phyloP scores from a whole-genome alignment of 2,797 vertebrate species.

The Euthynnus affinis region DNA sequence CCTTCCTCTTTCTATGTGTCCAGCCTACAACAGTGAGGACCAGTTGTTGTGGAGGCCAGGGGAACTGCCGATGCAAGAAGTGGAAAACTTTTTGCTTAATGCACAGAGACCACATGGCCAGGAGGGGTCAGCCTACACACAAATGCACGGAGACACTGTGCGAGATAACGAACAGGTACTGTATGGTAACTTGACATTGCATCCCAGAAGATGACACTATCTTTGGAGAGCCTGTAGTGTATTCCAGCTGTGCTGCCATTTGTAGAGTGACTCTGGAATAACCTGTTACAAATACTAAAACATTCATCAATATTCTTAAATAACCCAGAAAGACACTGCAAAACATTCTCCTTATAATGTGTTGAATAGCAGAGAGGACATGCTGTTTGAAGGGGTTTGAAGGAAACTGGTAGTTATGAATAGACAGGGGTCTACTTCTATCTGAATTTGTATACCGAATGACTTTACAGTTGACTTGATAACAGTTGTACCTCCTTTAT shows the following conservation, averaged over 20 bases:
- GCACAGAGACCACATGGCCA: conserved; percentile 86
- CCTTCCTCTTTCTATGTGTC: neutral
- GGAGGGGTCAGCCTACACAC: conserved; percentile 71
- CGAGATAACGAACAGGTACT: conserved; percentile 94
- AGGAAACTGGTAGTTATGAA: neutral
- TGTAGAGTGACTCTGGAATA: neutral
- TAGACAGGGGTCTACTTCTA: no score
- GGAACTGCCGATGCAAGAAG: conserved; percentile 87
- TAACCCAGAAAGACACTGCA: neutral
- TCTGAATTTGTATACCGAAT: neutral
- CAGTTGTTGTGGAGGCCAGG: conserved; percentile 94
- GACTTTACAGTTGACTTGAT: neutral
- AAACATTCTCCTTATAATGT: neutral
- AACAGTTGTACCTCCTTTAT: neutral
- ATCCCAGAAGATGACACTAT: neutral
- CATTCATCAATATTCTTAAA: neutral
- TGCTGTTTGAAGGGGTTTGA: neutral
- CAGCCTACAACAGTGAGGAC: conserved; percentile 91
- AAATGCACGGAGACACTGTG: conserved; percentile 80
- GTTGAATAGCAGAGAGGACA: neutral
- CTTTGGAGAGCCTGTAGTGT: neutral
- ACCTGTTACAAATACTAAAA: neutral
- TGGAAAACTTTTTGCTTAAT: conserved; percentile 91
- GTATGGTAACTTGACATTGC: neutral
- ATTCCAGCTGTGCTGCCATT: neutral